Conservation (phyloP, 2,888 invertebrate genomes). For the Dioctria linearis region DNA sequence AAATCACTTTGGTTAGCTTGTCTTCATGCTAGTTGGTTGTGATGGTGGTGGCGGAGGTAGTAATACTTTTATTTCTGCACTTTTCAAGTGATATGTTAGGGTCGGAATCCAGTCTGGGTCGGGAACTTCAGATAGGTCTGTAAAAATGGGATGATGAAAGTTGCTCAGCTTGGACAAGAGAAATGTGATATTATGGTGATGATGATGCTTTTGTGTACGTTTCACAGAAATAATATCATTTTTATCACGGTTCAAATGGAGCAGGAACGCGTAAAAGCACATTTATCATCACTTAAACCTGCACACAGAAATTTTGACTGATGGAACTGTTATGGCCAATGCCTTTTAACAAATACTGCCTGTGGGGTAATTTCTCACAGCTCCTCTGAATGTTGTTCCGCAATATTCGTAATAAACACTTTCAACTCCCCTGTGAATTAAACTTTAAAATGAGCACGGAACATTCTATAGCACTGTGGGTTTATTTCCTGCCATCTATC, state of each 20-base stretch:
- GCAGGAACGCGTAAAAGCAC: conserved; percentile 23
- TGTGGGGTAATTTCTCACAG: conserved; percentile 5
- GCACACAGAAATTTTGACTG: conserved; percentile 1
- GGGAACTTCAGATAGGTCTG: neutral
- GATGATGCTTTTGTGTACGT: conserved; percentile 46
- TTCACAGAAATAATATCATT: conserved; percentile 25
- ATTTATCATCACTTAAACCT: conserved; percentile 37
- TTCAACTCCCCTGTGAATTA: neutral
- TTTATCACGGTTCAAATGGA: conserved; percentile 13
- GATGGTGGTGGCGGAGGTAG: neutral
- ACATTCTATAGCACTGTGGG: neutral
- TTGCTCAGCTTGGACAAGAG: conserved; percentile 40
- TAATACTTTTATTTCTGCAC: conserved; percentile 20
- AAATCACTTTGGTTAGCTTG: conserved; percentile 48
- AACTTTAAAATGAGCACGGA: conserved; percentile 23
- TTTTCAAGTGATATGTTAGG: neutral
- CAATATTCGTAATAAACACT: conserved; percentile 8
- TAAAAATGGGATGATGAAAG: conserved; percentile 23
- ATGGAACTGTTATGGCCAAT: conserved; percentile 8
- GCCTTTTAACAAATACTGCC: conserved; percentile 4
- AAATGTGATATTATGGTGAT: conserved; percentile 47
- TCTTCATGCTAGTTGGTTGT: conserved; percentile 21
- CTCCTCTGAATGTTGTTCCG: neutral
- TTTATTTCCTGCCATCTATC: conserved; percentile 27
- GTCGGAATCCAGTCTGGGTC: neutral